Evolutionary conservation across 2,113 vertebrate genomes (phyloP), one percentile per base, ranked within the genome.

Genomic region (Platichthys flesus): DNA sequence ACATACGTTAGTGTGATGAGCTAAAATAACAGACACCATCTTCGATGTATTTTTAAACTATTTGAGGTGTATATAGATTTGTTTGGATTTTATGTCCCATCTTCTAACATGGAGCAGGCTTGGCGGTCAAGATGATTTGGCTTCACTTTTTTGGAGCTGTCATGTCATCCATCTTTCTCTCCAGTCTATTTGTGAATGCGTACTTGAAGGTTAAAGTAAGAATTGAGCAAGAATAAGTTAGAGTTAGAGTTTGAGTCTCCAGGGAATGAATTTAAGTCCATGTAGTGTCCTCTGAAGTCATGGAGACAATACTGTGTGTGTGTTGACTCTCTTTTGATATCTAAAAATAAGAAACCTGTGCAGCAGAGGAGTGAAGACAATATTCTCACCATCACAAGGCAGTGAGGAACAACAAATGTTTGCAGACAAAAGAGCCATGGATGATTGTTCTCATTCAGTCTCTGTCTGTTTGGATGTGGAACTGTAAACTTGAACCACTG

Each of bases 331-430:
- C 72, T 84, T 86, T 81, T 88, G 72, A 87, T 85, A 83, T 82
- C 70, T 66, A 65, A 83, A 83, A 86, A 78, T 87, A 84, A 88
- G 71, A 85, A 79, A 76, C 62, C 79, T 83, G 64, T 62, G 79
- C 82, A 59, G 78, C 79, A 88, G 63, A 84, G 57, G 75, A 65
- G 68, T 54, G 21, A 67, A 63, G 78, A 84, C 71, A 89, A 78
- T 85, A 79, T 90, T 78, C 40, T 60, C 74, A 40, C 57, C 74
- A 84, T 92, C 85, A 90, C 86, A 90, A 71, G 63, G 66, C 23
- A 75, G 79, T 54, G 45, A 12, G 69, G 67, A 81, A 85, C 78
- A 87, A 85, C 81, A 82, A 68, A 82, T 67, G 67, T 42, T 49
- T 59, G 64, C 20, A 5, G 21, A 82, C 40, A 57, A 75, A 71